Base-by-base conservation (phyloP, 2,113 vertebrate genomes). In the Python bivittatus region DNA sequence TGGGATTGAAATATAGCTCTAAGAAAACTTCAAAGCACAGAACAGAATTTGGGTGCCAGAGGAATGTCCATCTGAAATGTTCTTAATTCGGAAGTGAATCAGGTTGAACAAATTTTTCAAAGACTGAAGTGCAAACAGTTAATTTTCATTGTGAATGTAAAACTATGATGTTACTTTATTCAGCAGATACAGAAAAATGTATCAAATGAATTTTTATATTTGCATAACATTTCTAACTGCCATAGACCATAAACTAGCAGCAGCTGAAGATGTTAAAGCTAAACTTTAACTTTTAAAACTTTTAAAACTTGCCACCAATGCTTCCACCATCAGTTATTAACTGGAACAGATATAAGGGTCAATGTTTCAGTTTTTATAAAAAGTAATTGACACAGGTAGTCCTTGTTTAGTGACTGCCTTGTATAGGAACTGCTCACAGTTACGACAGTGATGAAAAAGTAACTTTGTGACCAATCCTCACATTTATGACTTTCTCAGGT, bases 291-390 rank as follows among this genome's bases (percentile, higher is more conserved):
- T n/a, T n/a, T n/a, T n/a, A n/a, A n/a, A n/a, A n/a, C n/a, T n/a
- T n/a, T n/a, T n/a, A n/a, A n/a, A n/a, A 87, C 25, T 86, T 87
- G 22, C 48, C 60, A 87, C 22, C n/a, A 86, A 13, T 3, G 22
- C 58, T 87, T n/a, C n/a, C 53, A 84, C 22, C 90, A 91, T 86
- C 22, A 86, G 48, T 8, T 54, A 86, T 53, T 25, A 91, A 91
- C 29, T 86, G 90, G 12, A 86, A 23, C 84, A 86, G 84, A 64
- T 86, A 84, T 52, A 86, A n/a, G 58, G 58, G 22, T 57, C 42
- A 91, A 58, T 86, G 85, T 60, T 91, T n/a, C 12, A 38, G 7
- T 64, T 86, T 91, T 53, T 38, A 64, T 64, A 64, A 64, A 64
- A n/a, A 64, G 27, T 64, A 64, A 64, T 27, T 29, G 27, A 64